Evolutionary conservation across 2,113 vertebrate genomes (phyloP).

Genomic region (Lepus americanus): DNA sequence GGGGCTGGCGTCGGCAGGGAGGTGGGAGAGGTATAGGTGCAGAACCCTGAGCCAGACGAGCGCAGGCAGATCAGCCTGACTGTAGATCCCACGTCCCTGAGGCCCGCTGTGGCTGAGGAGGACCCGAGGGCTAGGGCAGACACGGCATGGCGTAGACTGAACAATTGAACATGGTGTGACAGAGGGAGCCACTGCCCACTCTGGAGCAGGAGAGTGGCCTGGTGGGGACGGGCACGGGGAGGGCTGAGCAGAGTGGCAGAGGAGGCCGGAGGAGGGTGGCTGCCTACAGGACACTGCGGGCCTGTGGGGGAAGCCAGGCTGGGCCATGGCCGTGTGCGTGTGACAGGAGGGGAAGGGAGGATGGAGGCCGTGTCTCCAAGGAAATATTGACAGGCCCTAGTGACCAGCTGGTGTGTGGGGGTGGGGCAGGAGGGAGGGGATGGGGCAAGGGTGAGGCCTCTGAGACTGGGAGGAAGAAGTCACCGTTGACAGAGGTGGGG

Average conservation of each 20-base stretch:
- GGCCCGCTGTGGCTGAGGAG: not conserved
- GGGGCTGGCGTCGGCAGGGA: not conserved
- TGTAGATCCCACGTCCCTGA: not conserved
- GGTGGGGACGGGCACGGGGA: not conserved
- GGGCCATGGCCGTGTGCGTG: not conserved
- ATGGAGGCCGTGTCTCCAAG: not conserved
- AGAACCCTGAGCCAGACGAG: not conserved
- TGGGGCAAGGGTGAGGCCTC: conserved; percentile 47
- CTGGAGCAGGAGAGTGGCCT: not conserved
- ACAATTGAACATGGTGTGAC: not conserved
- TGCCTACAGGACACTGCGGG: not conserved
- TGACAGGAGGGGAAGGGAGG: not conserved
- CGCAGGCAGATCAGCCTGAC: not conserved
- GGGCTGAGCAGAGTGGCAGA: not conserved
- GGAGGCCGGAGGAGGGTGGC: not conserved
- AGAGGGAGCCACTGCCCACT: not conserved
- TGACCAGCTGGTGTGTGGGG: not conserved
- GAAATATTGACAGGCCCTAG: conserved; percentile 43
- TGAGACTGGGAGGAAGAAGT: conserved; percentile 3
- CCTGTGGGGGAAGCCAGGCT: not conserved
- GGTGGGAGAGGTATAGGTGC: not conserved
- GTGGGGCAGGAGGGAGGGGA: not conserved
- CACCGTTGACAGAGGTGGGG: not conserved
- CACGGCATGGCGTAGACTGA: too few species aligned
- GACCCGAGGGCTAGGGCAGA: not conserved